Evolutionary conservation across 2,113 vertebrate genomes (phyloP), one percentile per base, ranked within the genome.

Genomic region (Saimiri boliviensis): DNA sequence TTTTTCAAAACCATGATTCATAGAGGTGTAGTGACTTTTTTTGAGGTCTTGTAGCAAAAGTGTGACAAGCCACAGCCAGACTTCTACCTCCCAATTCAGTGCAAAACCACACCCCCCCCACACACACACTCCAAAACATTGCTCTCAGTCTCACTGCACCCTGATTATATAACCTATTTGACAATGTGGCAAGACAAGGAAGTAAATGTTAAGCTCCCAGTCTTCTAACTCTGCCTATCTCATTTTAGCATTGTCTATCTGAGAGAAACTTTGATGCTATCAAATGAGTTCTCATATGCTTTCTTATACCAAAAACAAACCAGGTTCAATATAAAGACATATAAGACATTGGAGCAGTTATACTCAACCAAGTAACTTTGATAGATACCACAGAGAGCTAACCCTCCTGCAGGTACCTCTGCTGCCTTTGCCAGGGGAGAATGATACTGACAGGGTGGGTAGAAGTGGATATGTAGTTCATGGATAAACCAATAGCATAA

Each of bases 291-390:
- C 47, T 79, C 25, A 16, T 66, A 32, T 60, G n/a, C 49, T 60
- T 74, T 66, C 60, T 93, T 88, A 35, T 63, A 32, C 23, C 30
- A 86, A 77, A 42, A 86, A 42, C 45, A 86, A 94, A 56, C 45
- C 68, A 68, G 30, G 32, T 30, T 25, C 37, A n/a, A 1, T 10
- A 70, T 86, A 52, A 95, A 70, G 81, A 37, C 2, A 16, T 21
- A 0, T 3, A 25, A 42, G 12, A 9, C 56, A 3, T n/a, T 73
- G 56, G 76, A 45, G 42, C 25, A 40, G 40, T 42, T 37, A 10
- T 52, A 42, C 30, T 11, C 23, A 71, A 4, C 11, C 4, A 16
- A 58, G 40, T 80, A n/a, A 70, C 37, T 70, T 17, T 88, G 56
- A 30, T 83, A 13, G 45, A 8, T n/a, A 37, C 8, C 32, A 32